Conservation (phyloP, 2,797 vertebrate species). For the Balearica regulorum region DNA sequence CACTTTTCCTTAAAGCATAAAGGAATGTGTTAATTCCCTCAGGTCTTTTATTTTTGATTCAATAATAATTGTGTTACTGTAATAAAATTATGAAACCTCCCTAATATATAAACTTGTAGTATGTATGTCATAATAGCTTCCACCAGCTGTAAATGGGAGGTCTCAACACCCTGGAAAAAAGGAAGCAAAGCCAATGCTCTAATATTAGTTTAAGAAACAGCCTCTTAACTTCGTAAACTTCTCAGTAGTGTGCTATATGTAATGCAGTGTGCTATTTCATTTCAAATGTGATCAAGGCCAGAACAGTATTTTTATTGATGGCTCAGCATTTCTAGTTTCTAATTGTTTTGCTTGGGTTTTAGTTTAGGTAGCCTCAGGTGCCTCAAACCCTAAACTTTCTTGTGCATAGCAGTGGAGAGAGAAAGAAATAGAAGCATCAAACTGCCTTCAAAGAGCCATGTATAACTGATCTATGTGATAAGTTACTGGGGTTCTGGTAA, state of each 20-base stretch:
- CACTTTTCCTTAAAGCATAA: not conserved
- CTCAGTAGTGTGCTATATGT: not conserved
- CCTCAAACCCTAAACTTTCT: not conserved
- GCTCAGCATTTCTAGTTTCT: not conserved
- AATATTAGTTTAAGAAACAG: not conserved
- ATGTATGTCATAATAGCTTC: slow-evolving; percentile 90
- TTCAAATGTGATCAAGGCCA: not conserved
- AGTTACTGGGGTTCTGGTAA: not conserved
- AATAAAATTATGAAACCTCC: slow-evolving; percentile 85
- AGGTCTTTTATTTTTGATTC: not conserved
- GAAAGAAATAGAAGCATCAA: not conserved
- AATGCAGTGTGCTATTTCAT: not conserved
- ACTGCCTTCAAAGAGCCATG: rapidly evolving
- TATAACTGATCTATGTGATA: not conserved
- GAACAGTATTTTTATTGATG: not conserved
- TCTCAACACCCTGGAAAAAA: slow-evolving; percentile 82
- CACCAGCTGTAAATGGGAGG: slow-evolving; percentile 84
- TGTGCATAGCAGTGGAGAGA: not conserved
- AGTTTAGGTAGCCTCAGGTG: not conserved
- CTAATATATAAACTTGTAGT: slow-evolving; percentile 85
- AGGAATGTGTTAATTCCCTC: not conserved
- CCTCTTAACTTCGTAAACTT: not conserved
- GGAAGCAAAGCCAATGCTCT: not conserved
- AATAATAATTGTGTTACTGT: not conserved
- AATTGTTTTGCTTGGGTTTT: not conserved